These are phyloP conservation scores for Ichneumon xanthorius DNA, from an alignment of 2,888 invertebrate species.

Conservation along the genomic window DNA sequence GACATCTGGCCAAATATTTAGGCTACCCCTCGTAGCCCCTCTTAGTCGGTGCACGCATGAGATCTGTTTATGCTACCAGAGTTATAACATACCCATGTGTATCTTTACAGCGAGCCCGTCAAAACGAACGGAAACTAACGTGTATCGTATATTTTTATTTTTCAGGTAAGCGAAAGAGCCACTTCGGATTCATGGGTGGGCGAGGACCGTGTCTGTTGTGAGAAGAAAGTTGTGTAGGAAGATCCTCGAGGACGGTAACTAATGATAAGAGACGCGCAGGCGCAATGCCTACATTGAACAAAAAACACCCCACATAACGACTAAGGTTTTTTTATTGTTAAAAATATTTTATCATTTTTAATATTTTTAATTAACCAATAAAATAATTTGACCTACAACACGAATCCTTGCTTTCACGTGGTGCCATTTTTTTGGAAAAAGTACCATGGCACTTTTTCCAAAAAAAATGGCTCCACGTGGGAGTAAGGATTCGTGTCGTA, in stretches of 20 bases:
- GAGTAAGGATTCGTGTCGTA: too few species aligned
- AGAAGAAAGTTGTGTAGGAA: neutral
- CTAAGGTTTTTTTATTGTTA: neutral
- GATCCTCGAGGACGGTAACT: conserved; percentile 40
- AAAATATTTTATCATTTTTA: too few species aligned
- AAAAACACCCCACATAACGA: neutral
- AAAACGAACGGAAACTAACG: conserved; percentile 63
- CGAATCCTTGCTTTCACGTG: too few species aligned
- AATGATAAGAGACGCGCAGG: conserved; percentile 10
- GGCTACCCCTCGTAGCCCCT: conserved; percentile 59
- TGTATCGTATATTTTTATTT: conserved; percentile 72
- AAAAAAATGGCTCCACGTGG: too few species aligned
- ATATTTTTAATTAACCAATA: too few species aligned
- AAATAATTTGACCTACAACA: too few species aligned
- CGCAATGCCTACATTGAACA: neutral
- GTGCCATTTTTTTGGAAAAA: too few species aligned
- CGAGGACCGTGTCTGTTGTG: neutral
- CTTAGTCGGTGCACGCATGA: conserved; percentile 52
- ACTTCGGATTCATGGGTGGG: conserved; percentile 21
- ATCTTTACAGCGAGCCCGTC: conserved; percentile 9
- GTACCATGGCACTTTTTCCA: too few species aligned
- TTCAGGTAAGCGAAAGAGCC: conserved; percentile 77
- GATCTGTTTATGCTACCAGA: conserved; percentile 69
- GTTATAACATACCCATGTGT: conserved; percentile 19
- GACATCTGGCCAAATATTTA: conserved; percentile 80